These are phyloP conservation scores for Alligator sinensis DNA, from an alignment of 2,113 vertebrate species.

Conservation along the genomic window DNA sequence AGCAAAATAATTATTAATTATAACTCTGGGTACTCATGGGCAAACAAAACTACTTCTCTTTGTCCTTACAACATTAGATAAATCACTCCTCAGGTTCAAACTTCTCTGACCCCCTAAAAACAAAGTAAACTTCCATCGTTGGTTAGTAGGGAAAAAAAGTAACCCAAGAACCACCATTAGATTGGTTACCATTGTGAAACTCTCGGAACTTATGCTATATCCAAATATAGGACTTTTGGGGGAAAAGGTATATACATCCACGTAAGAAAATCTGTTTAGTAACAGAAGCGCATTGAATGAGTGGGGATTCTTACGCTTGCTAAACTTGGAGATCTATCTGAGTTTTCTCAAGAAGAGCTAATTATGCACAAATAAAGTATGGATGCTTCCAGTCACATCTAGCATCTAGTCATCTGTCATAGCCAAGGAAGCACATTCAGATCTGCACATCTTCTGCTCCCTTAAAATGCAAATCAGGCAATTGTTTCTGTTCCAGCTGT, in stretches of 20 bases:
- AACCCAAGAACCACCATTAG: background rate
- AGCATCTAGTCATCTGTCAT: background rate
- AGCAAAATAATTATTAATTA: background rate
- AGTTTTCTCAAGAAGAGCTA: background rate
- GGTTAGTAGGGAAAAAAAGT: background rate
- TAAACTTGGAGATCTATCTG: background rate
- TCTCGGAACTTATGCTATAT: background rate
- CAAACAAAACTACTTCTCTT: background rate
- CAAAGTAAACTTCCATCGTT: background rate
- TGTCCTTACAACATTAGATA: background rate
- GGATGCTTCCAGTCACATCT: background rate
- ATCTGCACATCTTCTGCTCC: background rate
- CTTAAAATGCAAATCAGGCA: background rate
- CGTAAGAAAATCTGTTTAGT: background rate
- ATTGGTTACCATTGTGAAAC: background rate
- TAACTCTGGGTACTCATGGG: background rate
- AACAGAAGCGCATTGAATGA: background rate
- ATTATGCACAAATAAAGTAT: too few relatives aligned
- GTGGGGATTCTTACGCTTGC: background rate
- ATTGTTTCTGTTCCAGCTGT: constrained; percentile 25
- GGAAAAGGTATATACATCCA: too few relatives aligned
- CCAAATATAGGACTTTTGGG: too few relatives aligned
- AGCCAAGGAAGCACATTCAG: background rate
- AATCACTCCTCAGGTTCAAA: background rate
- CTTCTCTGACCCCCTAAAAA: background rate